These are phyloP conservation scores for Anoncus sp. DNA, from an alignment of 2,888 invertebrate species.

Conservation along the genomic window DNA sequence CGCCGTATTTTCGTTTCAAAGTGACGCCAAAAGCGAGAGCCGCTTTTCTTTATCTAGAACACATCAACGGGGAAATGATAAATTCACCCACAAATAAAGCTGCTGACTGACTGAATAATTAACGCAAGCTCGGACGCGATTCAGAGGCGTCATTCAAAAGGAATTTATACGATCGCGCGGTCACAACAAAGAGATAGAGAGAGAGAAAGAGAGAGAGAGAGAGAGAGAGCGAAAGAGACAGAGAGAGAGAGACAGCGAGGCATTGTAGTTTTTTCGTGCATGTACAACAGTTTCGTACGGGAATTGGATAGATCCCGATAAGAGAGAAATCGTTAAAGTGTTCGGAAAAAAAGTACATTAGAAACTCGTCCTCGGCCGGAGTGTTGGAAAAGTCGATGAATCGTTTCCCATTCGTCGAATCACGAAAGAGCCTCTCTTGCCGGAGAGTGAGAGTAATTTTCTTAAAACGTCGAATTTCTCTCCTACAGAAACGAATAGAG, in stretches of 20 bases:
- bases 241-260: slow-evolving; percentile 1
- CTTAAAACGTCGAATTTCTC: slow-evolving; percentile 59
- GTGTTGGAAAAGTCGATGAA: slow-evolving; percentile 45
- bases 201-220: background rate
- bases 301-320: slow-evolving; percentile 5
- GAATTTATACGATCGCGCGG: slow-evolving; percentile 54
- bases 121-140: slow-evolving; percentile 33
- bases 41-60: slow-evolving; percentile 39
- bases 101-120: slow-evolving; percentile 54
- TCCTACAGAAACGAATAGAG: slow-evolving; percentile 10
- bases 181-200: slow-evolving; percentile 34
- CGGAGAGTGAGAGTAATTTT: slow-evolving; percentile 50
- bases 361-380: slow-evolving; percentile 1
- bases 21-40: slow-evolving; percentile 13
- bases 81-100: slow-evolving; percentile 42
- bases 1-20: background rate
- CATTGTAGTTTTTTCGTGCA: background rate
- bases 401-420: slow-evolving; percentile 29
- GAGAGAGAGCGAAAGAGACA: background rate
- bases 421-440: slow-evolving; percentile 2
- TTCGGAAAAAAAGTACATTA: slow-evolving; percentile 4
- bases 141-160: slow-evolving; percentile 29
- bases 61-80: slow-evolving; percentile 33
- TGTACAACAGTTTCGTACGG: background rate
- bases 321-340: slow-evolving; percentile 15